Conservation (phyloP, 1,140 invertebrate genomes). For the Rhynchophorus ferrugineus region DNA sequence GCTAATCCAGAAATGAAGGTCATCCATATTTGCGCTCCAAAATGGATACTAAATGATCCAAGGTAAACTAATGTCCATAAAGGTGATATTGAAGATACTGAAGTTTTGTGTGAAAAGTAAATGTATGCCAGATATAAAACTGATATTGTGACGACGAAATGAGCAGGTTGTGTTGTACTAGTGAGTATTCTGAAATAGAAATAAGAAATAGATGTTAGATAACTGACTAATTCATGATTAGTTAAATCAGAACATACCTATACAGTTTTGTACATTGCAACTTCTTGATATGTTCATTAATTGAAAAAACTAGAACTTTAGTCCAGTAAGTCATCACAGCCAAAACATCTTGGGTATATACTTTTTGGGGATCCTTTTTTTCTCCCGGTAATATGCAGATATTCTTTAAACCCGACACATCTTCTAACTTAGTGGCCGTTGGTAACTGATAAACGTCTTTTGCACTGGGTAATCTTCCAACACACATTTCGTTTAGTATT, state of each 20-base stretch:
- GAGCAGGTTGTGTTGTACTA: conserved; percentile 64
- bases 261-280: conserved; percentile 17
- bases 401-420: not conserved
- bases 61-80: conserved; percentile 58
- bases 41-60: conserved; percentile 63
- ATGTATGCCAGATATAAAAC: conserved; percentile 55
- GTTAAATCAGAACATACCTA: conserved; percentile 17
- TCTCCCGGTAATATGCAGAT: not conserved
- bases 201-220: conserved; percentile 8
- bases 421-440: not conserved
- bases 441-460: not conserved
- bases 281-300: conserved; percentile 16
- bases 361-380: not conserved
- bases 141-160: conserved; percentile 58
- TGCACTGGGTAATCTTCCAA: not conserved
- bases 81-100: conserved; percentile 39
- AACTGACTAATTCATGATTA: not conserved
- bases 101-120: conserved; percentile 45
- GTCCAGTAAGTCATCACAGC: conserved; percentile 25
- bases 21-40: conserved; percentile 83
- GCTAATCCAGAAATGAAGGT: conserved; percentile 78
- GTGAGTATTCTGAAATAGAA: conserved; percentile 56
- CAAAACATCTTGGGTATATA: conserved; percentile 22
- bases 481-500: not conserved
- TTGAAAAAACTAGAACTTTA: conserved; percentile 20